Conservation (phyloP, 2,797 vertebrate species). For the Etheostoma perlongum region DNA sequence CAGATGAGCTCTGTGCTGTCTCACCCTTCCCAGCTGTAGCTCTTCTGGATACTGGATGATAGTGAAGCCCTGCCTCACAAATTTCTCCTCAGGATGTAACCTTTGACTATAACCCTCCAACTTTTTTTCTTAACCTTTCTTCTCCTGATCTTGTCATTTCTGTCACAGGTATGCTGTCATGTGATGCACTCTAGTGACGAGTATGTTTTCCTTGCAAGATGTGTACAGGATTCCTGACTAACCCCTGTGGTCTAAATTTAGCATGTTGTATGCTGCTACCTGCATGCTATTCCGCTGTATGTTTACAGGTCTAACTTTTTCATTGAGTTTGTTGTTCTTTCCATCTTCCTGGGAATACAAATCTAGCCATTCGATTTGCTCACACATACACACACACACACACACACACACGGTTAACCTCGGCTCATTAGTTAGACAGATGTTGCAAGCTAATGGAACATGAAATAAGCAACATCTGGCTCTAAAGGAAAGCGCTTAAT, state of each 20-base stretch:
- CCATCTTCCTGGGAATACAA: constrained; percentile 17
- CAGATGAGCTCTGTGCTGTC: constrained; percentile 19
- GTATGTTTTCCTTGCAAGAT: constrained; percentile 17
- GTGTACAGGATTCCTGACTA: constrained; percentile 16
- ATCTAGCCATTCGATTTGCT: constrained; percentile 4
- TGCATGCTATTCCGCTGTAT: constrained; percentile 7
- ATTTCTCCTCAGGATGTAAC: constrained; percentile 20
- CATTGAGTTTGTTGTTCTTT: background rate
- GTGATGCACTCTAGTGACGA: constrained; percentile 24
- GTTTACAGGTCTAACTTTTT: constrained; percentile 10
- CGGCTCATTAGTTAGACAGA: constrained; percentile 49
- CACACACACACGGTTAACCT: constrained; percentile 14
- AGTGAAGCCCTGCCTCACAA: constrained; percentile 23
- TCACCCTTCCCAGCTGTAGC: constrained; percentile 18
- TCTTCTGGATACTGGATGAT: constrained; percentile 15
- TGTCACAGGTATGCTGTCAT: constrained; percentile 38
- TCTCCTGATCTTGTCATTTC: constrained; percentile 12
- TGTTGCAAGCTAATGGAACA: constrained; percentile 55
- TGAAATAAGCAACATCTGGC: constrained; percentile 53
- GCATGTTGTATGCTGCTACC: constrained; percentile 22
- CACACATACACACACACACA: background rate
- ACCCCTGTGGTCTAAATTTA: background rate
- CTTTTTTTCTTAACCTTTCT: constrained; percentile 20
- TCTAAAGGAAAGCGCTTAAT: background rate
- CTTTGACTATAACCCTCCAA: constrained; percentile 28